phyloP scores from a whole-genome alignment of 2,888 invertebrate species.

The Thera obeliscata region DNA sequence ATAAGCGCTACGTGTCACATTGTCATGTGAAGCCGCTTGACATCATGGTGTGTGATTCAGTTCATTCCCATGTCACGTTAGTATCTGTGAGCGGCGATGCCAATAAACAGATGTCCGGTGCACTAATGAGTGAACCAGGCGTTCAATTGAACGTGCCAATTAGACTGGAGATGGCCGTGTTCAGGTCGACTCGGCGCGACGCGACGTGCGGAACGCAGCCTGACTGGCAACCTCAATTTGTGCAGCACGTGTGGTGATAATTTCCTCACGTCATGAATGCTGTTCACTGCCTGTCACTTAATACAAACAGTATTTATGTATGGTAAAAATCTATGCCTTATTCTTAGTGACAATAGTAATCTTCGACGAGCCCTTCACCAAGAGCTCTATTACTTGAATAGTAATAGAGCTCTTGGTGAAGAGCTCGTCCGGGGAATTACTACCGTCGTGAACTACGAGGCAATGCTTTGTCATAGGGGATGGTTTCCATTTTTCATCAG shows the following conservation, averaged over 20 bases:
- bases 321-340: neutral
- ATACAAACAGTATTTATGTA: neutral
- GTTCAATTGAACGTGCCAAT: conserved; percentile 78
- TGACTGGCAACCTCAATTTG: conserved; percentile 42
- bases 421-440: too few species aligned
- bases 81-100: conserved; percentile 50
- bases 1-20: conserved; percentile 45
- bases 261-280: conserved; percentile 19
- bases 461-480: too few species aligned
- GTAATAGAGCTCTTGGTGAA: too few species aligned
- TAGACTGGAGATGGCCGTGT: conserved; percentile 64
- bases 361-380: too few species aligned
- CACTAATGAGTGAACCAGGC: conserved; percentile 74
- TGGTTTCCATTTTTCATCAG: too few species aligned
- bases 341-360: neutral
- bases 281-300: neutral
- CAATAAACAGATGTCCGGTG: conserved; percentile 73
- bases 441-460: too few species aligned
- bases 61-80: conserved; percentile 17
- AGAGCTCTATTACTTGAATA: too few species aligned
- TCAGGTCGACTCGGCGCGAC: conserved; percentile 38
- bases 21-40: conserved; percentile 9
- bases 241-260: conserved; percentile 20
- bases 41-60: conserved; percentile 15
- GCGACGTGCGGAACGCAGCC: conserved; percentile 49